Percentiles rank a stretch among this genome's conserved stretches.
Conservation (phyloP, 1,140 invertebrate genomes). For the Daktulosphaira vitifoliae region DNA sequence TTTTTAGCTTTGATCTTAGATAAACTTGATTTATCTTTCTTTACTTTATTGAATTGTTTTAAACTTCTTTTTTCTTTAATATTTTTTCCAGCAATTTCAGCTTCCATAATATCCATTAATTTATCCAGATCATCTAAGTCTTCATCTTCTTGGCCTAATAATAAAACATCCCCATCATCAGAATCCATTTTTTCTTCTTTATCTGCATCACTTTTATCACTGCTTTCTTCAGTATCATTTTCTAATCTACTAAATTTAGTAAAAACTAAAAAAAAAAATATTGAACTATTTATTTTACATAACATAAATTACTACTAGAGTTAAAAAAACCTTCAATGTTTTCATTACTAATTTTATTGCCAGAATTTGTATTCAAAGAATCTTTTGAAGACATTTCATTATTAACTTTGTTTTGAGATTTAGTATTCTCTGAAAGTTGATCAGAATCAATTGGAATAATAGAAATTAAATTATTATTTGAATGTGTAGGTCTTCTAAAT, state of each 20-base stretch:
- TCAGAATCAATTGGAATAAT: constrained; percentile 26
- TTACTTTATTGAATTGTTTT: constrained; percentile 4
- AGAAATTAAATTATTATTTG: constrained; percentile 25
- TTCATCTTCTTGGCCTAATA: constrained; percentile 23
- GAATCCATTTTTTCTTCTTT: constrained; percentile 13
- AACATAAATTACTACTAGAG: too few relatives aligned
- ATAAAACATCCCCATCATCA: constrained; percentile 29
- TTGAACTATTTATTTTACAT: neutral
- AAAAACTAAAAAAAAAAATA: constrained; percentile 15
- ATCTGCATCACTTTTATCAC: constrained; percentile 14
- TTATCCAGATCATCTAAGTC: constrained; percentile 27
- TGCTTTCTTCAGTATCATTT: constrained; percentile 22
- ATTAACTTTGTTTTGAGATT: too few relatives aligned
- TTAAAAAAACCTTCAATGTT: too few relatives aligned
- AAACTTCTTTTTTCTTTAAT: constrained; percentile 14
- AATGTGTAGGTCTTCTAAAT: constrained; percentile 16
- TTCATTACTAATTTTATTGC: too few relatives aligned
- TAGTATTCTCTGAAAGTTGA: neutral
- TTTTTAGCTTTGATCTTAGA: neutral
- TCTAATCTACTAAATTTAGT: constrained; percentile 29
- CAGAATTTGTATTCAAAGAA: too few relatives aligned
- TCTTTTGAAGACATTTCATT: too few relatives aligned
- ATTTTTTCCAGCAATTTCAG: constrained; percentile 17
- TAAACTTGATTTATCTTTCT: constrained; percentile 5
- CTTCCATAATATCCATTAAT: constrained; percentile 29